Evolutionary conservation across 2,888 invertebrate genomes (phyloP).

Genomic region (Nomada ferruginata): DNA sequence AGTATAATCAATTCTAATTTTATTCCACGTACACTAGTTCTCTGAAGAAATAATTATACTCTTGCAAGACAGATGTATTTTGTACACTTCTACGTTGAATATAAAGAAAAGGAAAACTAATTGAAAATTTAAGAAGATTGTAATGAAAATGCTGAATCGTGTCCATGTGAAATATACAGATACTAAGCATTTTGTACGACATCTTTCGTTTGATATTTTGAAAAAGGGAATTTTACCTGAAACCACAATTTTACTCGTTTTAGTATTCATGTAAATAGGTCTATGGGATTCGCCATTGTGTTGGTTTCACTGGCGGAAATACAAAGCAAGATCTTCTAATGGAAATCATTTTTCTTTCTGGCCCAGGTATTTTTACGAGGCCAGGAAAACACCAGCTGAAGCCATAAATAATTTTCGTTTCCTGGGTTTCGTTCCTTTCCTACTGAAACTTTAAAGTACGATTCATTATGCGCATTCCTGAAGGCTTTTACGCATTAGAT

Average conservation of each 20-base stretch:
- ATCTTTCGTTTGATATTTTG: no score
- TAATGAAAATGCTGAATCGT: no score
- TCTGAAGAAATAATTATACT: not conserved
- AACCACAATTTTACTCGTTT: not conserved
- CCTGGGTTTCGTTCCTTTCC: constrained; percentile 17
- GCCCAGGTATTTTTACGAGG: constrained; percentile 5
- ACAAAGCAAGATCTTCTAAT: not conserved
- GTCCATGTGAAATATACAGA: no score
- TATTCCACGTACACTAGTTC: not conserved
- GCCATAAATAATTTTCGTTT: constrained; percentile 43
- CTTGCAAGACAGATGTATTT: not conserved
- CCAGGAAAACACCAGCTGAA: not conserved
- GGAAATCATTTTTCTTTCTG: constrained; percentile 8
- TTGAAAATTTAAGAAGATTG: no score
- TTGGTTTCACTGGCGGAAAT: not conserved
- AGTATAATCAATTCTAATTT: constrained; percentile 13
- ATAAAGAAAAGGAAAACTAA: not conserved
- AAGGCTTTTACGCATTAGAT: constrained; percentile 28
- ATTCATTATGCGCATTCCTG: constrained; percentile 32
- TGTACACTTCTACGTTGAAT: not conserved
- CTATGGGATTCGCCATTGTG: not conserved
- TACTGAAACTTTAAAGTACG: constrained; percentile 30
- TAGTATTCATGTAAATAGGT: not conserved
- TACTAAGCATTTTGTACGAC: not conserved
- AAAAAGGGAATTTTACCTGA: no score